These are phyloP conservation scores for Hylaeus anthracinus DNA, from an alignment of 1,140 invertebrate species.

Conservation along the genomic window DNA sequence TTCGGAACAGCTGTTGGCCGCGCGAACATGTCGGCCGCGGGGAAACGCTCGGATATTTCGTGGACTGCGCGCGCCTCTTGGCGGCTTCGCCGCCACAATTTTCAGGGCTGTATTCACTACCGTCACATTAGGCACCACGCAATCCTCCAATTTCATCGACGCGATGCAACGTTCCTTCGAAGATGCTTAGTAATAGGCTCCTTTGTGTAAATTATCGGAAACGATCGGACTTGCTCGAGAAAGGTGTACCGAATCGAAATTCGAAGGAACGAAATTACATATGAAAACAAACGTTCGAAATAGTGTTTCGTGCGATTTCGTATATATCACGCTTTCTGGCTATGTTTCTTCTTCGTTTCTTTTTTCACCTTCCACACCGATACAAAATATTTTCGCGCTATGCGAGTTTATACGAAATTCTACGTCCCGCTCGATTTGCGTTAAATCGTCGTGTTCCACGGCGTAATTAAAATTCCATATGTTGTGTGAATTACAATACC, in stretches of 20 bases:
- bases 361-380: not conserved
- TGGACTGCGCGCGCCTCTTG: constrained; percentile 75
- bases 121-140: constrained; percentile 16
- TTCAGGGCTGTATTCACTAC: constrained; percentile 70
- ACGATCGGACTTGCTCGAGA: not conserved
- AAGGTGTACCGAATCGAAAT: not conserved
- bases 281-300: not conserved
- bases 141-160: constrained; percentile 23
- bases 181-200: constrained; percentile 9
- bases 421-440: not conserved
- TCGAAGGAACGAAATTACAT: constrained; percentile 12
- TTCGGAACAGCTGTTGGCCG: constrained; percentile 79
- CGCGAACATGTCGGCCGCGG: constrained; percentile 76
- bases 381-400: constrained; percentile 13
- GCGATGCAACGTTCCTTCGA: constrained; percentile 15
- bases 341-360: constrained; percentile 1
- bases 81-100: constrained; percentile 75
- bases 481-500: constrained; percentile 15
- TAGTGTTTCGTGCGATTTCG: constrained; percentile 3
- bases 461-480: constrained; percentile 44
- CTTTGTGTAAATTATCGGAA: not conserved
- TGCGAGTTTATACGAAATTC: not conserved
- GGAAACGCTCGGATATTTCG: constrained; percentile 74
- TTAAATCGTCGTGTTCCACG: constrained; percentile 8
- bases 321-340: constrained; percentile 18